Evolutionary conservation across 2,888 invertebrate species (phyloP).

Genomic region (Heliothis peltigera): DNA sequence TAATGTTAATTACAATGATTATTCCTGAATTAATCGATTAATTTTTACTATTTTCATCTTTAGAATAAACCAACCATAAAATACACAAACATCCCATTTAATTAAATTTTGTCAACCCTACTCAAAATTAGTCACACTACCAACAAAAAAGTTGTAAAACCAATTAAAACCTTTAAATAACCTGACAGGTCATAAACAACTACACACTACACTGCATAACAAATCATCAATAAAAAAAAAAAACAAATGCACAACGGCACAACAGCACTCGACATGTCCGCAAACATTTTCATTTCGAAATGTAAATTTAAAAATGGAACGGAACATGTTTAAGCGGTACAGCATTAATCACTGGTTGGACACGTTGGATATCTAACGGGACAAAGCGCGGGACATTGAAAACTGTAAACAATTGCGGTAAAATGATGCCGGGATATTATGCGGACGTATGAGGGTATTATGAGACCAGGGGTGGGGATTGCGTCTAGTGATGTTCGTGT

Average conservation of each 20-base stretch:
- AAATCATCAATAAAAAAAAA: constrained; percentile 34
- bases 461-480: constrained; percentile 2
- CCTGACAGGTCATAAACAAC: constrained; percentile 16
- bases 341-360: constrained; percentile 59
- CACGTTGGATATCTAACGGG: constrained; percentile 57
- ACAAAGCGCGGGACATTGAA: constrained; percentile 51
- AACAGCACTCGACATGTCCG: constrained; percentile 40
- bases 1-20: too few relatives aligned
- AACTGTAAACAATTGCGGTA: constrained; percentile 52
- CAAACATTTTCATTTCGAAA: constrained; percentile 62
- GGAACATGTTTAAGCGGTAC: constrained; percentile 57
- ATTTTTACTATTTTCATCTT: too few relatives aligned
- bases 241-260: constrained; percentile 29
- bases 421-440: constrained; percentile 42
- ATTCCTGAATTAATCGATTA: too few relatives aligned
- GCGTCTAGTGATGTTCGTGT: not conserved
- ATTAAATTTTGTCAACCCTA: not conserved
- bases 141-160: constrained; percentile 1
- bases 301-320: constrained; percentile 60
- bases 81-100: not conserved
- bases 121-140: not conserved
- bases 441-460: not conserved
- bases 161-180: constrained; percentile 2
- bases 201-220: constrained; percentile 15
- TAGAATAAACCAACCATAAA: not conserved